Percentiles rank a stretch among this genome's conserved stretches.
Conservation (phyloP, 2,888 invertebrate genomes). For the Papilio demoleus region DNA sequence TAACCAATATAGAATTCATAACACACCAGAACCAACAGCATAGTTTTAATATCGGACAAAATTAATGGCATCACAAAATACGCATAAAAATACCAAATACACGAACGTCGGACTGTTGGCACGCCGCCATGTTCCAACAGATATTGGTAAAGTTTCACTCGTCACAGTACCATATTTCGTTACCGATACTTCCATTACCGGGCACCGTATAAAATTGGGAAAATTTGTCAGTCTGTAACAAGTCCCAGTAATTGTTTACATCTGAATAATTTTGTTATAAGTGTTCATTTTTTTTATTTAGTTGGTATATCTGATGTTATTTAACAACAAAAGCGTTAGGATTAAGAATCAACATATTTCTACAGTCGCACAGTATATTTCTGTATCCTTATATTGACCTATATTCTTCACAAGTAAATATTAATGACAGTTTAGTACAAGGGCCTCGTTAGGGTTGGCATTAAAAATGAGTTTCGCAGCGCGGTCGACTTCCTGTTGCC, state of each 20-base stretch:
- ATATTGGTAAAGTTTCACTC: slow-evolving; percentile 68
- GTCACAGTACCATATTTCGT: slow-evolving; percentile 45
- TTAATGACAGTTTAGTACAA: slow-evolving; percentile 13
- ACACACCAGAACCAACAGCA: slow-evolving; percentile 34
- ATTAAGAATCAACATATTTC: no score
- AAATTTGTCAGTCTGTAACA: slow-evolving; percentile 30
- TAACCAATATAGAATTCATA: slow-evolving; percentile 47
- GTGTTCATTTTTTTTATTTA: neutral
- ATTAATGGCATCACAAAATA: slow-evolving; percentile 68
- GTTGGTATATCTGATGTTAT: neutral
- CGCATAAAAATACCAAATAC: slow-evolving; percentile 66
- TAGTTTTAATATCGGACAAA: slow-evolving; percentile 45
- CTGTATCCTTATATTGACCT: neutral
- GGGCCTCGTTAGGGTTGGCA: slow-evolving; percentile 10
- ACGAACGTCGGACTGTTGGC: slow-evolving; percentile 64
- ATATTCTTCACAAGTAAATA: slow-evolving; percentile 14
- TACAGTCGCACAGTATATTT: neutral
- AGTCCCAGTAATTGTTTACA: slow-evolving; percentile 33
- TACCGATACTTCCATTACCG: slow-evolving; percentile 25
- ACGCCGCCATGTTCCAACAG: slow-evolving; percentile 58
- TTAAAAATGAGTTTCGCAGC: slow-evolving; percentile 21
- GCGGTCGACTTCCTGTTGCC: slow-evolving; percentile 25
- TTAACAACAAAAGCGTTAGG: neutral
- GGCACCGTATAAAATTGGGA: slow-evolving; percentile 52
- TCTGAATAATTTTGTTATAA: slow-evolving; percentile 32